Base-by-base conservation (phyloP, 1,140 invertebrate species). In the Octopus bimaculoides region DNA sequence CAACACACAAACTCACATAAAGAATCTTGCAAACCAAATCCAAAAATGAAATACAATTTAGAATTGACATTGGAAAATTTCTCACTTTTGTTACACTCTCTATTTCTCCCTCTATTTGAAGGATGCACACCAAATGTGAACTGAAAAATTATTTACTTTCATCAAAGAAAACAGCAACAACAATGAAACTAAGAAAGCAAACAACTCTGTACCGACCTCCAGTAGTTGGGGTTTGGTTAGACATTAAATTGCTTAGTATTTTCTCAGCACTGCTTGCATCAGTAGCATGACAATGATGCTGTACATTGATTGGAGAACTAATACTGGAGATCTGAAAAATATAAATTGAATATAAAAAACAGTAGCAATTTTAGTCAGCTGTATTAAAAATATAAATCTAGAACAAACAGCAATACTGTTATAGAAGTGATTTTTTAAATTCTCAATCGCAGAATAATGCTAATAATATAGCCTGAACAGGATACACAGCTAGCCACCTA, bases 271-370 rank as follows among this genome's bases (percentile, higher is more conserved):
- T 87, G 76, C 85, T 84, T 6, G 82, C 82, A 74, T 78, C 86
- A 6, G 77, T 79, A 52, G 87, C 85, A 83, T 88, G 87, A 12
- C 85, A 84, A 14, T 84, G 83, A 66, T 88, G 87, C n/a, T 80
- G 81, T 12, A 88, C 86, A 81, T 88, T 88, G n/a, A 83, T 88
- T 52, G 88, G 88, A 12, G 83, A 78, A 52, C 88, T 85, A 75
- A 89, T 89, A 54, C 56, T 78, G 54, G 77, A 56, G 53, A 85
- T 83, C 84, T 86, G 77, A 26, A 79, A 81, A 78, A 77, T 54
- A 56, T 52, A 81, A 78, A n/a, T 61, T 14, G 7, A 56, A 74
- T n/a, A 75, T 54, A 20, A 55, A 77, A 77, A 53, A 26, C 12
- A 9, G n/a, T 14, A 53, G 10, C 20, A 66, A 52, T 52, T 17